Base-by-base conservation (phyloP, 2,888 invertebrate species). In the Drosophila paranaensis region DNA sequence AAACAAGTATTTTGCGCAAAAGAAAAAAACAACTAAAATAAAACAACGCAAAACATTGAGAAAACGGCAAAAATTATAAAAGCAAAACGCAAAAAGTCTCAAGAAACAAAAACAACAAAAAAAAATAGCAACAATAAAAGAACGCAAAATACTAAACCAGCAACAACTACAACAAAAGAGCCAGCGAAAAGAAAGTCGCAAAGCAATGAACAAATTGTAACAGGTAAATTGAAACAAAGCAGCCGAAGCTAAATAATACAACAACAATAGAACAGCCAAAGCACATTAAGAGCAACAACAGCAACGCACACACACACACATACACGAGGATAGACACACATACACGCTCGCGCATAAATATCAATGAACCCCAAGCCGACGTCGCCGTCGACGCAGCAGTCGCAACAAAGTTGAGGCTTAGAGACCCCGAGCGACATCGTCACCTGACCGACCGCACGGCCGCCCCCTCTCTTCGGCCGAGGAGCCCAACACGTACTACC, bases 181-280 rank as follows among this genome's bases (percentile, higher is more conserved):
- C 3, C 35, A 60, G 60, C 27, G 43, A 60, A 51, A 78, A 67
- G 60, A 66, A 73, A 81, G 74, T 61, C 39, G 60, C 60, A 68
- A 61, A 63, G 69, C 64, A 79, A 66, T 71, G 67, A 79, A 62
- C 71, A 74, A 77, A 88, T 81, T 84, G 82, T 72, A 73, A 71
- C 88, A 84, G 84, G 87, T 87, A 82, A 79, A 76, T 73, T 79
- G 68, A 72, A 71, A 72, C 77, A 77, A 71, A 71, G 57, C 39
- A 16, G 39, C 16, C 16, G 30, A 39, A 16, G 69, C 56, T 54
- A 63, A 54, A 66, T 51, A 71, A 61, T 63, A 69, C 27, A 57
- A 35, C 45, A 48, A 20, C 20, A 20, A 20, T 20, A 39, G 30
- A n/a, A 20, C 61, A 65, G 61, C 57, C 55, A 77, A 62, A 60